These are phyloP conservation scores for Phocoena sinus DNA, from an alignment of 2,113 vertebrate species.

Conservation along the genomic window DNA sequence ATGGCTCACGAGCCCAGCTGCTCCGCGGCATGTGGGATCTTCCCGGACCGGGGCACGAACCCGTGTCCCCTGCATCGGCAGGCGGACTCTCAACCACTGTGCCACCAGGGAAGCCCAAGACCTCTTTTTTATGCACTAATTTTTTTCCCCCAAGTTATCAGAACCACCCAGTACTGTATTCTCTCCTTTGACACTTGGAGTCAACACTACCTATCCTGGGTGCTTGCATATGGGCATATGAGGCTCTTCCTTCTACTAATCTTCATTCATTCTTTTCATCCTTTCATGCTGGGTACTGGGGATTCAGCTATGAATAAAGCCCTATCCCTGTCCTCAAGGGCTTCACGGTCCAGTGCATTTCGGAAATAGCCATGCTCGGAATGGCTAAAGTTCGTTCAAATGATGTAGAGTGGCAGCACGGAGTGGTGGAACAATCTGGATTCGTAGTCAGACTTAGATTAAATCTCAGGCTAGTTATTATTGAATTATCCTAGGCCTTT, in stretches of 20 bases:
- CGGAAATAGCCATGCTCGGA: neutral
- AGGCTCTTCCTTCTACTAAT: neutral
- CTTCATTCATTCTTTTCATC: slow-evolving; percentile 16
- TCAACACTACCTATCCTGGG: neutral
- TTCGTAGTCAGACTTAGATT: neutral
- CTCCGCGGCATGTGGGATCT: no score
- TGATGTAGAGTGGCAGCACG: neutral
- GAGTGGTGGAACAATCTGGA: neutral
- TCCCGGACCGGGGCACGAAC: no score
- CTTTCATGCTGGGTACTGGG: neutral
- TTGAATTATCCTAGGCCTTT: neutral
- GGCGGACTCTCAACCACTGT: no score
- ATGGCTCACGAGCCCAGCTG: no score
- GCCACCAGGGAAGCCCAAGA: neutral
- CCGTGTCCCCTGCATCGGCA: no score
- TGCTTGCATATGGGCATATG: neutral
- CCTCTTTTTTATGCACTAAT: neutral
- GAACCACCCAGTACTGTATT: neutral
- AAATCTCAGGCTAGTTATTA: neutral
- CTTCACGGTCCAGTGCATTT: slow-evolving; percentile 23
- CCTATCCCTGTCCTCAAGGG: neutral
- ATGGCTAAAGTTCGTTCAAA: neutral
- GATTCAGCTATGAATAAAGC: slow-evolving; percentile 25
- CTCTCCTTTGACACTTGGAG: neutral
- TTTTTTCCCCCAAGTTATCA: neutral